A percentile compares a stretch with the other conserved stretches of the same genome.
phyloP scores from a whole-genome alignment of 2,797 vertebrate genomes.

The Chelonia mydas region DNA sequence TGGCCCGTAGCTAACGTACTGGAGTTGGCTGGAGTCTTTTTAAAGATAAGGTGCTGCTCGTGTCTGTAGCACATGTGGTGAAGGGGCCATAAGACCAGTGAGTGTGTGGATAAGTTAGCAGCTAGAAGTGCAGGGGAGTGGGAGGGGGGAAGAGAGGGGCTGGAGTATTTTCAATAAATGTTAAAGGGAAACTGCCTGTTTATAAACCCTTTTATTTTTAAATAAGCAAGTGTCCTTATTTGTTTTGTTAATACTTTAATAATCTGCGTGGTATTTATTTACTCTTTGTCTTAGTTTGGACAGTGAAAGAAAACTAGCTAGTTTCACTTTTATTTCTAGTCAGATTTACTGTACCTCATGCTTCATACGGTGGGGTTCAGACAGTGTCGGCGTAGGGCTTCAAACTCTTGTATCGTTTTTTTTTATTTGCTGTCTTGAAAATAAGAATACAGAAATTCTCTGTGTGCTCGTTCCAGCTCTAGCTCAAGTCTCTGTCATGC shows the following conservation, averaged over 20 bases:
- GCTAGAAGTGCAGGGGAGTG: background rate
- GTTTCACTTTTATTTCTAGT: background rate
- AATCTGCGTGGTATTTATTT: background rate
- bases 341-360: background rate
- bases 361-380: background rate
- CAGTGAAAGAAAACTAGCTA: background rate
- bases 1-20: background rate
- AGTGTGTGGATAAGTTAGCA: background rate
- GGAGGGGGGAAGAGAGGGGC: background rate
- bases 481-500: background rate
- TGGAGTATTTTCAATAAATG: background rate
- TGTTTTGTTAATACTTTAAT: rapidly evolving
- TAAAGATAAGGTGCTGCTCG: slow-evolving; percentile 35
- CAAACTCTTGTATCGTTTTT: background rate
- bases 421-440: background rate
- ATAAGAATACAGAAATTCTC: background rate
- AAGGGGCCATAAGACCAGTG: background rate
- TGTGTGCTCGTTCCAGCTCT: background rate
- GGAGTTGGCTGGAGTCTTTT: slow-evolving; percentile 5
- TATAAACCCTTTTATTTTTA: background rate
- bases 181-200: background rate
- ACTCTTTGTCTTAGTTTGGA: background rate
- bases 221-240: background rate
- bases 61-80: background rate
- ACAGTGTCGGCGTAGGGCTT: background rate